These are phyloP conservation scores for Carduelis carduelis DNA, from an alignment of 2,797 vertebrate genomes.

Conservation along the genomic window DNA sequence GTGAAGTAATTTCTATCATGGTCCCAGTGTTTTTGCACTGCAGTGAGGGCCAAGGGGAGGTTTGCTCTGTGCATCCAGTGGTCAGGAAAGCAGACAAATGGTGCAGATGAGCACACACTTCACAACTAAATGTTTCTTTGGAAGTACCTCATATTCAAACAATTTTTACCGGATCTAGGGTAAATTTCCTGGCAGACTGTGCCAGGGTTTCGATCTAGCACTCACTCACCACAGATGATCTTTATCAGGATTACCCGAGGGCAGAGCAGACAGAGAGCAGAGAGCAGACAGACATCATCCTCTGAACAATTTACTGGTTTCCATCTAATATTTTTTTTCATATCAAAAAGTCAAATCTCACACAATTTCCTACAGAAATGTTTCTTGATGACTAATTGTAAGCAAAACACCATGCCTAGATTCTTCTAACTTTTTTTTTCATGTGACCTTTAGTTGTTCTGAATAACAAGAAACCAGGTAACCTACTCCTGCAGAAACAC, in stretches of 20 bases:
- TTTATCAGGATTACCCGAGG: neutral
- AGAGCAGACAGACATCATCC: neutral
- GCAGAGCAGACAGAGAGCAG: neutral
- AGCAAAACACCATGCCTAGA: neutral
- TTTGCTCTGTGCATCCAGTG: neutral
- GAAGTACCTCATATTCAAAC: neutral
- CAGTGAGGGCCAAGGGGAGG: neutral
- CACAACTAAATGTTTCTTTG: neutral
- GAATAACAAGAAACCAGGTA: neutral
- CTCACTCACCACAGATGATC: neutral
- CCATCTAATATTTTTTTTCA: neutral
- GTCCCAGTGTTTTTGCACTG: neutral
- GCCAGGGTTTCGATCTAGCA: neutral
- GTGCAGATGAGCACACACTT: accelerated
- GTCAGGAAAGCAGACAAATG: neutral
- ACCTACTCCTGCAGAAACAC: neutral
- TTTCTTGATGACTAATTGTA: neutral
- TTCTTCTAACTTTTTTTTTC: neutral
- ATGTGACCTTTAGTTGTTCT: neutral
- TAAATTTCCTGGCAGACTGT: neutral
- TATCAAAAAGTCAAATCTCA: conserved; percentile 6
- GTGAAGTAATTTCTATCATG: neutral
- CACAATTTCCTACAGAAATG: neutral
- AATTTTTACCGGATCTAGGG: neutral
- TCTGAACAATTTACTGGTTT: neutral